Evolutionary conservation across 2,797 vertebrate species (phyloP).

Genomic region (Varecia variegata): DNA sequence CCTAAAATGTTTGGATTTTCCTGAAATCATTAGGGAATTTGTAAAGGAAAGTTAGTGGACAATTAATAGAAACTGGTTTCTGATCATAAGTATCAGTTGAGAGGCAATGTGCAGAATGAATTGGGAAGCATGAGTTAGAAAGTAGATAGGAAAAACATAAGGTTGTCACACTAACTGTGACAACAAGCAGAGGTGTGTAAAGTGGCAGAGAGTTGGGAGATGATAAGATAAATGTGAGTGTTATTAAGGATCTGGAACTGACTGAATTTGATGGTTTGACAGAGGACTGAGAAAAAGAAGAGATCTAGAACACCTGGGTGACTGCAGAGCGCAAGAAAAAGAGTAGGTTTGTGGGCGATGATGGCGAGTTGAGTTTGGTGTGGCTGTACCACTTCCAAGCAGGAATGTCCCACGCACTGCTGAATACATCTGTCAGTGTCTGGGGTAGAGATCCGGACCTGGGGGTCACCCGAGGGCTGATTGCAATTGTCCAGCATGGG

Average conservation of each 20-base stretch:
- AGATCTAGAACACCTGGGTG: not conserved
- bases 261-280: not conserved
- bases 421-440: not conserved
- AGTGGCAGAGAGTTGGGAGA: not conserved
- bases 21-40: not conserved
- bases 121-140: not conserved
- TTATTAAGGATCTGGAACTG: not conserved
- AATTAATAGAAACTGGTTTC: not conserved
- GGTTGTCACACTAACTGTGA: not conserved
- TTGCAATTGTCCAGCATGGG: not conserved
- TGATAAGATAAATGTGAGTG: not conserved
- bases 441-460: not conserved
- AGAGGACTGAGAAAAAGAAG: not conserved
- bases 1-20: constrained; percentile 1
- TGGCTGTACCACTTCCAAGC: not conserved
- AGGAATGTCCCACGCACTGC: not conserved
- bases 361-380: not conserved
- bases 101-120: not conserved
- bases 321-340: not conserved
- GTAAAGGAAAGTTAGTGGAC: not conserved
- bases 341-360: not conserved
- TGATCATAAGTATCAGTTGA: not conserved
- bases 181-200: not conserved
- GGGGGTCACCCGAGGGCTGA: not conserved
- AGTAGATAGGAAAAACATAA: not conserved